phyloP scores from a whole-genome alignment of 2,113 vertebrate species.

The Psammodynastes pulverulentus region DNA sequence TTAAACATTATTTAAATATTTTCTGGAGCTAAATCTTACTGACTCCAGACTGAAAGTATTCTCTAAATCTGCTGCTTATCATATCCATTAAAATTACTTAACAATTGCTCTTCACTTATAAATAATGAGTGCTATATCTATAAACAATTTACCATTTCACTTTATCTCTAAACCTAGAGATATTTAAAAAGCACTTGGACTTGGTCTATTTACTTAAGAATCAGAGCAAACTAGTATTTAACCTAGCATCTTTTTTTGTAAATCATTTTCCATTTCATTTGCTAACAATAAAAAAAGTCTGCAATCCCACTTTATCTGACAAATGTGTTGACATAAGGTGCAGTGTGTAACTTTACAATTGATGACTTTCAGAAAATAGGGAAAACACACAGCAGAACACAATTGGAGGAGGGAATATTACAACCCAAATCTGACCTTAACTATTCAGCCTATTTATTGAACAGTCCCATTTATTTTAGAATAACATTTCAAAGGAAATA shows the following conservation, averaged over 20 bases:
- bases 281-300: not conserved
- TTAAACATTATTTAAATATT: not conserved
- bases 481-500: not conserved
- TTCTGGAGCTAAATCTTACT: not conserved
- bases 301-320: not conserved
- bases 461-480: constrained; percentile 6
- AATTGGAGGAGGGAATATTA: not conserved
- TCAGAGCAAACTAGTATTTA: not conserved
- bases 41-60: not conserved
- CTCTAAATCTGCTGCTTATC: not conserved
- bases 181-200: not conserved
- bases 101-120: not conserved
- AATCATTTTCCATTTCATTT: not conserved
- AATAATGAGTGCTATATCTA: not conserved
- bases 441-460: not conserved
- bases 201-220: not conserved
- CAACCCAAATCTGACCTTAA: not conserved
- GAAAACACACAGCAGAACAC: not conserved
- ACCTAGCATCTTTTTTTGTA: not conserved
- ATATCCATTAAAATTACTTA: not conserved
- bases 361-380: not conserved
- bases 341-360: not conserved
- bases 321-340: not conserved
- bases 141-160: not conserved
- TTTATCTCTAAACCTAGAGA: not conserved